Base-by-base conservation (phyloP, 2,113 vertebrate species). In the Hirundichthys speculiger region DNA sequence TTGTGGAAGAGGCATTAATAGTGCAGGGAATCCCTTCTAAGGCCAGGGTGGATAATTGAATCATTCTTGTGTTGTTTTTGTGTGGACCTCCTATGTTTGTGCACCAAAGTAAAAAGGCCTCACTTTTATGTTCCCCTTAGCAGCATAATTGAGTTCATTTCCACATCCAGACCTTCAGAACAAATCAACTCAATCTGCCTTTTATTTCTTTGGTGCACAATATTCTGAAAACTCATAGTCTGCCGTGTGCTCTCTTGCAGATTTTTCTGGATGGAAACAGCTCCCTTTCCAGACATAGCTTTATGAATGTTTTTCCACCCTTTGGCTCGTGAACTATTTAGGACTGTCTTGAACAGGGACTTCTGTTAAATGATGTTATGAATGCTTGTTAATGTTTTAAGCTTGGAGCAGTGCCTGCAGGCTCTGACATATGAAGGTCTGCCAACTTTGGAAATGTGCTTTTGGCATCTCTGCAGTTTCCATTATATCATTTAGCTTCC, bases 21-120 rank as follows among this genome's bases (percentile, higher is more conserved):
- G 43, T 41, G 51, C 25, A 27, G 39, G 22, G 53, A 24, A 41
- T 77, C 70, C 47, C 43, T 64, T 43, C n/a, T 21, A 46, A 38
- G 69, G 41, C 42, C 54, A 19, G 55, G 53, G 5, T 51, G 72
- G 70, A 80, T 89, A 81, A 88, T 85, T 87, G 74, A 90, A 90
- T 86, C 71, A 80, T 79, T 54, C 42, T 43, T 64, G 53, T 76
- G 75, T 64, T 85, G 43, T 61, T 53, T 59, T 66, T 59, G 58
- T 84, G 13, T 45, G 30, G 42, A 79, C 40, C 30, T 60, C 68
- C 66, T 42, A n/a, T 43, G 61, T 68, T 72, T 64, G 64, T 67
- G 56, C 50, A 59, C 72, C 52, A 69, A 45, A 62, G 49, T 57
- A 67, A 76, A 84, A 42, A 12, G 55, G 1, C 16, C 42, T 57